These are phyloP conservation scores for Propsilocerus akamusi DNA, from an alignment of 1,140 invertebrate genomes.

Conservation along the genomic window DNA sequence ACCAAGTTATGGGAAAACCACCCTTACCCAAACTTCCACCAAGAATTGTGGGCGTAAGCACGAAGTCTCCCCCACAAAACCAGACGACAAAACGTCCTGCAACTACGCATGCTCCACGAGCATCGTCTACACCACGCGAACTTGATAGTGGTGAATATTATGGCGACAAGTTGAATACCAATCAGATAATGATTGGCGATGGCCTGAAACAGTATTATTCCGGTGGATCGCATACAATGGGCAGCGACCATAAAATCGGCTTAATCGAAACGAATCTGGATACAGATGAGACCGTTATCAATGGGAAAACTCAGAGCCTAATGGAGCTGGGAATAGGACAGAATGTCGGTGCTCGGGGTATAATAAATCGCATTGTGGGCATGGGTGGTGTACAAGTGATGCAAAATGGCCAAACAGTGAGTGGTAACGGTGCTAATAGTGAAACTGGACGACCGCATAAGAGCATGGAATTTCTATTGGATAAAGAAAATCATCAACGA, in stretches of 20 bases:
- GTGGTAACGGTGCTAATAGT: constrained; percentile 7
- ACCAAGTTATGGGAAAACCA: constrained; percentile 15
- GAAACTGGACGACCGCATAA: constrained; percentile 47
- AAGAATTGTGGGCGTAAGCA: constrained; percentile 23
- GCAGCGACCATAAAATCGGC: constrained; percentile 25
- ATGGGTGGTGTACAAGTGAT: constrained; percentile 8
- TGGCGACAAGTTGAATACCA: neutral
- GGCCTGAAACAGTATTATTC: neutral
- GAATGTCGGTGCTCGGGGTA: neutral
- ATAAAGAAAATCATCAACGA: constrained; percentile 67
- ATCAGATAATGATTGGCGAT: neutral
- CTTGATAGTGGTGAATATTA: constrained; percentile 3
- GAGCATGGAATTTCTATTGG: constrained; percentile 84
- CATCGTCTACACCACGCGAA: constrained; percentile 6
- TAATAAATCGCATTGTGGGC: constrained; percentile 8
- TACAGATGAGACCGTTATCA: constrained; percentile 34
- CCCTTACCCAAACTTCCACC: constrained; percentile 23
- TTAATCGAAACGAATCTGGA: constrained; percentile 76
- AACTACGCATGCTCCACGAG: neutral
- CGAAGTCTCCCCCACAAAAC: constrained; percentile 12
- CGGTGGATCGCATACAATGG: neutral
- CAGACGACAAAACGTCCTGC: neutral
- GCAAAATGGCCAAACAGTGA: constrained; percentile 4
- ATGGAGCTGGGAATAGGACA: constrained; percentile 48
- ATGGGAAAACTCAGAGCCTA: constrained; percentile 55